Base-by-base conservation (phyloP, 2,888 invertebrate genomes). In the Scaptomyza tumidula region DNA sequence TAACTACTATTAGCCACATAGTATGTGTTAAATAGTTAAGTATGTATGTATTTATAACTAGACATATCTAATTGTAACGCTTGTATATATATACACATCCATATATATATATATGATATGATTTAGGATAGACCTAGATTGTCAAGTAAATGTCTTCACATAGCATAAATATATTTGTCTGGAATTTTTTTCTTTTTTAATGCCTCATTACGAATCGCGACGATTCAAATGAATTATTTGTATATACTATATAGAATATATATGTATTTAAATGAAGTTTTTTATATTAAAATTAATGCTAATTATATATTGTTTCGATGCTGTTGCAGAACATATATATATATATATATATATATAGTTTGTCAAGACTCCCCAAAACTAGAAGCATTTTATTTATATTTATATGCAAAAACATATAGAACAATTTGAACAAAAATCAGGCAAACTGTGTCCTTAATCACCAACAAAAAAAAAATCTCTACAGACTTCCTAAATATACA, bases 1-100 rank as follows among this genome's bases (percentile, higher is more conserved):
- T 66, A 78, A 74, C 68, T 60, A 74, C 75, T 56, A 71, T 64
- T 78, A 74, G 62, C 72, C 69, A 60, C 65, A 61, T 69, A 65
- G 69, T 77, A 82, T 24, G 24, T 24, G 24, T 62, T 63, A 61
- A 71, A 53, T 76, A 79, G 59, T 64, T 68, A 80, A 50, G 60
- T 27, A 27, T 56, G 35, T 24, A 24, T 62, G 35, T 62, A 63
- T 63, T 63, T 78, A 71, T 72, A 66, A 39, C 60, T 65, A 77
- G 70, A 50, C 62, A 65, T 66, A 63, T 63, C 57, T 80, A 81
- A 54, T 11, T 57, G 6, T 77, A 78, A 78, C 64, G 44, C 55
- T 63, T 75, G 83, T 80, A 79, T 14, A 80, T 82, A 68, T 52
- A 70, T 27, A 52, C 43, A 55, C 16, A 41, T 44, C 33, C 43